Evolutionary conservation across 2,113 vertebrate genomes (phyloP).

Genomic region (Neotoma lepida): DNA sequence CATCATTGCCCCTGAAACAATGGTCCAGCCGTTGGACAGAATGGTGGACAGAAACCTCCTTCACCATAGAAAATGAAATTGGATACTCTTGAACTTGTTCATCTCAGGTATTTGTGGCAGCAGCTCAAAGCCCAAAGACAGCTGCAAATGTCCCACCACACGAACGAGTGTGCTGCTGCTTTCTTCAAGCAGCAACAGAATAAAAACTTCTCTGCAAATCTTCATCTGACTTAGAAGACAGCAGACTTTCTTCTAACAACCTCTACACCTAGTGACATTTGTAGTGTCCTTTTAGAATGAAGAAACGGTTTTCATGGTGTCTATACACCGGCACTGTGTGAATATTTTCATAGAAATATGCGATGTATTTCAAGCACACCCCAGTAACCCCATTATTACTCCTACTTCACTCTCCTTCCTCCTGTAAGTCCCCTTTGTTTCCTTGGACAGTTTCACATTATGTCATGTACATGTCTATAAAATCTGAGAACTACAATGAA

Average conservation of each 20-base stretch:
- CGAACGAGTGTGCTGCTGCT: neutral
- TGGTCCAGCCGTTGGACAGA: no score
- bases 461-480: neutral
- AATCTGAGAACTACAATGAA: neutral
- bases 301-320: neutral
- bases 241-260: neutral
- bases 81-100: neutral
- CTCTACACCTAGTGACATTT: neutral
- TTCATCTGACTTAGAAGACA: constrained; percentile 5
- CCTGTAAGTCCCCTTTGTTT: neutral
- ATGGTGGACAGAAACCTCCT: neutral
- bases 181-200: neutral
- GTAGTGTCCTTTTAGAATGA: neutral
- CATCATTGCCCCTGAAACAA: no score
- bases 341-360: neutral
- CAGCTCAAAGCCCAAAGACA: neutral
- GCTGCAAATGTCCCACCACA: neutral
- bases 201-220: neutral
- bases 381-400: no score
- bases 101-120: neutral
- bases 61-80: neutral
- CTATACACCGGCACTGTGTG: neutral
- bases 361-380: neutral
- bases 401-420: neutral
- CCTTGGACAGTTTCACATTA: neutral